Base-by-base conservation (phyloP, 2,113 vertebrate species). In the Pituophis catenifer region DNA sequence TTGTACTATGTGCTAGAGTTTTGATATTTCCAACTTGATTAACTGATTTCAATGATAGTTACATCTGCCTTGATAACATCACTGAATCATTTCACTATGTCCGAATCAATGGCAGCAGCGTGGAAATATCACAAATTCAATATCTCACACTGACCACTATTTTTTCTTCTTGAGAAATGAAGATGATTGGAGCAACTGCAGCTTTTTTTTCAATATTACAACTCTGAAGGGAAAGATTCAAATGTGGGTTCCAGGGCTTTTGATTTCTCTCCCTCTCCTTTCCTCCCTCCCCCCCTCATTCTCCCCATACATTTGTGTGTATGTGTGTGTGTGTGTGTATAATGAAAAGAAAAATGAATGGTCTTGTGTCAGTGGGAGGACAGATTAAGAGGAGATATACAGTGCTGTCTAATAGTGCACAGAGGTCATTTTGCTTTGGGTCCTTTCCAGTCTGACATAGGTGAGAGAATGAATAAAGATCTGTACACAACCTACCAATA, bases 201-300 rank as follows among this genome's bases (percentile, higher is more conserved):
- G n/a, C n/a, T 75, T 75, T 38, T 33, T 33, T 8, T 8, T 26
- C 23, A 38, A 33, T 75, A 75, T 75, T 75, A 75, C 65, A 75
- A 38, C n/a, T 75, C 70, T 33, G 70, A 75, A 19, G 70, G 70
- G 65, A 75, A 33, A 75, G 29, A 33, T 75, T n/a, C 13, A 75
- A 75, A 75, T n/a, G 29, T 70, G 4, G 4, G 5, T 33, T n/a
- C 11, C 13, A 33, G n/a, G 65, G 12, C 13, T 13, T 75, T 13
- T 12, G 29, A 59, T 62, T 1, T 26, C 10, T 11, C 3, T 62
- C 26, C 11, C 59, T 62, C 21, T 26, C 58, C 0, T 1, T 23
- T 2, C 10, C 9, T 9, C 24, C 1, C 10, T 12, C 24, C 2
- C 3, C 19, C 8, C 8, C 2, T 26, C 8, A 44, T 44, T 10